Base-by-base conservation (phyloP, 2,113 vertebrate genomes). In the Heterocephalus glaber region DNA sequence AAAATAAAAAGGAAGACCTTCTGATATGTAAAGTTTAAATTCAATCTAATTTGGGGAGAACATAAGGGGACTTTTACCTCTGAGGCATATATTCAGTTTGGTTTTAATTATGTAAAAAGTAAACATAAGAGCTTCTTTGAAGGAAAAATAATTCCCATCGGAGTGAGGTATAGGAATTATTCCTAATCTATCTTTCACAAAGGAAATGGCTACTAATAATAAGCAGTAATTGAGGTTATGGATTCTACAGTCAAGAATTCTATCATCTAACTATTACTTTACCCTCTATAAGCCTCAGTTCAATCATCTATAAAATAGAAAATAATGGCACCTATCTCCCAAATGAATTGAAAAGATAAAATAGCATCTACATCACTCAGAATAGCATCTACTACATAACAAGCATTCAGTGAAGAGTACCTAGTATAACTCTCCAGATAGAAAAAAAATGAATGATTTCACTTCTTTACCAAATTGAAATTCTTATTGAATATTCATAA, bases 311-410 rank as follows among this genome's bases (percentile, higher is more conserved):
- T 68, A 92, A 89, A 76, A 68, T 17, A 68, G 26, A 41, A 54
- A 68, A 86, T 60, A 90, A 83, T 47, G 82, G 49, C 66, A 52
- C 35, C 24, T 70, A 92, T 61, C 30, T 83, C 82, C 5, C 24
- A 93, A 96, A 87, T 33, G 22, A 7, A 17, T 82, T 90, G 3
- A 82, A 68, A 95, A 90, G 6, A 82, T 93, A 70, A 90, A 82
- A 33, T 81, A 86, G 81, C 52, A 61, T 61, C 44, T 11, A 28
- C 10, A 85, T 8, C 17, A 35, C 19, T 90, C 49, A 81, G 28
- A 30, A 95, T 86, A 58, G 35, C 17, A 76, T 66, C 60, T 77
- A 90, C 35, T 61, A 77, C 44, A 83, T 38, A 83, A 54, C 16
- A 56, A 82, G 74, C 30, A 90, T 86, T 95, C 58, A 86, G 68